phyloP scores from a whole-genome alignment of 2,113 vertebrate genomes.

The Numida meleagris region DNA sequence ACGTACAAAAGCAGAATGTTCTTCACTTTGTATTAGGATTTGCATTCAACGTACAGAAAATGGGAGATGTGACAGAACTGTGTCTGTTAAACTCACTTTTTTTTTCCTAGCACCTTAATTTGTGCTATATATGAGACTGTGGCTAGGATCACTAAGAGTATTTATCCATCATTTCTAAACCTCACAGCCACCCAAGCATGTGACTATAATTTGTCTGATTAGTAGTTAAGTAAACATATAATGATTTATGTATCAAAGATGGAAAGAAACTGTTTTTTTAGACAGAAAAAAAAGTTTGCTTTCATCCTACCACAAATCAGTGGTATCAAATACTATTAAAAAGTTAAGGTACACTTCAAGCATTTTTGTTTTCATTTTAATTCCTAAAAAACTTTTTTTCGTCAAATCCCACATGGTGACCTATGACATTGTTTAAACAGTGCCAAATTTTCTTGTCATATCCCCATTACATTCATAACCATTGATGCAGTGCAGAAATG shows the following conservation, averaged over 20 bases:
- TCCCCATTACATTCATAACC: slow-evolving; percentile 79
- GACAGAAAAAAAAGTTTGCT: not conserved
- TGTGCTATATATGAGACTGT: not conserved
- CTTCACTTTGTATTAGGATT: slow-evolving; percentile 49
- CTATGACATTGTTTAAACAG: slow-evolving; percentile 80
- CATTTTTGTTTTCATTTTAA: slow-evolving; percentile 58
- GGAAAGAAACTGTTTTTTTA: slow-evolving; percentile 1
- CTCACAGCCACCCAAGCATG: not conserved
- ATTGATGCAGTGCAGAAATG: slow-evolving; percentile 81
- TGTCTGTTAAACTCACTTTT: slow-evolving; percentile 48
- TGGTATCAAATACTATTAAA: slow-evolving; percentile 57
- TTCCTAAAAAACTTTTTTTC: slow-evolving; percentile 67
- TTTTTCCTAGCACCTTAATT: slow-evolving; percentile 44
- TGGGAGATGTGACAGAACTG: slow-evolving; percentile 27
- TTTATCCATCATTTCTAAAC: slow-evolving; percentile 2
- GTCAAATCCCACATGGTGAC: slow-evolving; percentile 78
- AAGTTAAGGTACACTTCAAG: slow-evolving; percentile 50
- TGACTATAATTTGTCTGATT: slow-evolving; percentile 46
- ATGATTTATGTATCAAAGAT: slow-evolving; percentile 35
- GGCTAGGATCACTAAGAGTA: not conserved
- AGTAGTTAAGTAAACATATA: slow-evolving; percentile 40
- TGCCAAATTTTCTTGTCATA: slow-evolving; percentile 87
- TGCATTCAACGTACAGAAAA: slow-evolving; percentile 46
- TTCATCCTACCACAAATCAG: slow-evolving; percentile 1
- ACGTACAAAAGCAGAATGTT: slow-evolving; percentile 53